Evolutionary conservation across 2,113 vertebrate species (phyloP).

Genomic region (Meriones unguiculatus): DNA sequence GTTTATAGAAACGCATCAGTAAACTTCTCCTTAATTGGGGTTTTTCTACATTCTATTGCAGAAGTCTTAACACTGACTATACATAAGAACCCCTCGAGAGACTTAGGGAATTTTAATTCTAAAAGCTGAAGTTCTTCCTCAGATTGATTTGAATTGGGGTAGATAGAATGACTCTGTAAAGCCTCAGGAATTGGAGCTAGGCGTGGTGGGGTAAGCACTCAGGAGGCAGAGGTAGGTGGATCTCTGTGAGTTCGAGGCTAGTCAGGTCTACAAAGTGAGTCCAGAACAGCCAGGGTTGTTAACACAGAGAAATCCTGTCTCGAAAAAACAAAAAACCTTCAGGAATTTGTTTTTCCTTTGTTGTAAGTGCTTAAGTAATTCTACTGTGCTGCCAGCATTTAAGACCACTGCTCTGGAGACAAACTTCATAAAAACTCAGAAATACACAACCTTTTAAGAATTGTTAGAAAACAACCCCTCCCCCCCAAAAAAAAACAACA

Average conservation of each 20-base stretch:
- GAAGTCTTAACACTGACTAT: slow-evolving; percentile 3
- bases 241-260: no score
- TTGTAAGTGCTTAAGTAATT: slow-evolving; percentile 24
- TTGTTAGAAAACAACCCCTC: slow-evolving; percentile 28
- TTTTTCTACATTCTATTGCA: slow-evolving; percentile 29
- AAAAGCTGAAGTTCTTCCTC: no score
- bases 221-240: no score
- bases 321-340: not conserved
- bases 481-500: not conserved
- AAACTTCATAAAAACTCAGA: not conserved
- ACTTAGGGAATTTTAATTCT: slow-evolving; percentile 2
- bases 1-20: slow-evolving; percentile 27
- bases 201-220: no score
- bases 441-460: slow-evolving; percentile 21
- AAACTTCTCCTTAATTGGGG: slow-evolving; percentile 36
- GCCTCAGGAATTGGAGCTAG: no score
- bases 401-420: not conserved
- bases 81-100: slow-evolving; percentile 10
- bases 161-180: not conserved
- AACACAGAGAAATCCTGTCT: no score
- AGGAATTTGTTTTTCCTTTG: not conserved
- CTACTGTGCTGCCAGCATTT: not conserved
- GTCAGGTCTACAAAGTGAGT: no score
- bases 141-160: not conserved
- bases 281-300: no score